Evolutionary conservation across 1,140 invertebrate species (phyloP), one percentile per base, ranked within the genome.

Genomic region (Drosophila serrata): DNA sequence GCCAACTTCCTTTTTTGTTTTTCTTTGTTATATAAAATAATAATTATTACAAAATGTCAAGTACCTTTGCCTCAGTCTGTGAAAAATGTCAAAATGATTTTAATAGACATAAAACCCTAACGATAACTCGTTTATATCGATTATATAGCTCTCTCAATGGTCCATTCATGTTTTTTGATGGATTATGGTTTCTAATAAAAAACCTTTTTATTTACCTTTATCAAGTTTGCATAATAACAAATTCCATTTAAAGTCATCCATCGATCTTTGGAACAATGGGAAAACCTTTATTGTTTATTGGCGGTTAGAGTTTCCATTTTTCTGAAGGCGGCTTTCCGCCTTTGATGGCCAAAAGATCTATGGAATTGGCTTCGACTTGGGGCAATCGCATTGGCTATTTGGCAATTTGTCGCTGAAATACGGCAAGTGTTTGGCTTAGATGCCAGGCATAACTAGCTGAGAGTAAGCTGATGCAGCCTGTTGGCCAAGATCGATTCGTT

Each of bases 381-480:
- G 55, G 68, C 70, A 74, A 64, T 76, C 43, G 60, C 62, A 58
- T 56, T 69, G 58, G 75, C 61, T 64, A 87, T 87, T 87, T 88
- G 84, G 84, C 84, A 88, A 87, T 87, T 87, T 87, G 84, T 87
- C 84, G 75, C 75, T 84, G 62, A 75, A 62, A 78, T 78, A 79
- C 68, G 74, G 57, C 59, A 65, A 68, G 80, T 79, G 65, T 70
- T 78, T 53, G 42, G 45, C 40, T 58, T 27, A 63, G 70, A 60
- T 74, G 69, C 51, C 40, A 49, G 77, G 73, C 73, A 85, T 81
- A 85, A 69, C 70, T 85, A 55, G 67, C 62, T 63, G 63, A 69
- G 59, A 68, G 64, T 63, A 58, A 64, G 59, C 67, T 29, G 37
- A 24, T 39, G 13, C 57, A 24, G 56, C 55, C 60, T 48, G 68